Evolutionary conservation across 1,140 invertebrate species (phyloP), one percentile per base, ranked within the genome.

Genomic region (Drosophila setifemur): DNA sequence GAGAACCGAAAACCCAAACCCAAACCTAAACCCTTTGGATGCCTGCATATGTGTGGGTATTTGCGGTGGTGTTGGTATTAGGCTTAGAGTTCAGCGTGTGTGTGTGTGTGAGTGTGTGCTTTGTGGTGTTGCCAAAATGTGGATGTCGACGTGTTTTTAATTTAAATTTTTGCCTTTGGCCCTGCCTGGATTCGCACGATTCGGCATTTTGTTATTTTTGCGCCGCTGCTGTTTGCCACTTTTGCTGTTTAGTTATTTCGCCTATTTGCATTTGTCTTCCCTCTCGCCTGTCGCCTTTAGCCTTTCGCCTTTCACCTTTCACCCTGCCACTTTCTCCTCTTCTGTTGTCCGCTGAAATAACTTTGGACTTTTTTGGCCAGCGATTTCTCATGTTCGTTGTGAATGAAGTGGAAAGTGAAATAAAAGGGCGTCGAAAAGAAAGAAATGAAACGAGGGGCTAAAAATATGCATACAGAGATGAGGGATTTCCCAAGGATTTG

Each of bases 121-220:
- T 39, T 40, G 55, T 50, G 50, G 44, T 76, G 73, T 73, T 73
- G 52, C 63, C 57, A 57, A 73, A 79, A 73, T 74, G 69, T 79
- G 70, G 67, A 68, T 83, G 74, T 70, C 57, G 63, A 85, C 70
- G 79, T 83, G 74, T 85, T 83, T 85, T 85, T 83, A 83, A 83
- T 83, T 83, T 85, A 74, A 83, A 83, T 67, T 68, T 79, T 66
- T 45, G 75, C 52, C 75, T 23, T 48, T 67, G 64, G 4, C 12
- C 31, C 28, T 39, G 33, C 16, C 43, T 63, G 54, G 52, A 54
- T 76, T 64, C 50, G 57, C 74, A 68, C 53, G 74, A 77, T 53
- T 73, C 69, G 69, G 50, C 68, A 68, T 78, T 79, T 74, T 61
- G 35, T 50, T 67, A 54, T 11, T 16, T 14, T 19, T 52, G 16